Evolutionary conservation across 2,113 vertebrate genomes (phyloP).

Genomic region (Dasyprocta punctata): DNA sequence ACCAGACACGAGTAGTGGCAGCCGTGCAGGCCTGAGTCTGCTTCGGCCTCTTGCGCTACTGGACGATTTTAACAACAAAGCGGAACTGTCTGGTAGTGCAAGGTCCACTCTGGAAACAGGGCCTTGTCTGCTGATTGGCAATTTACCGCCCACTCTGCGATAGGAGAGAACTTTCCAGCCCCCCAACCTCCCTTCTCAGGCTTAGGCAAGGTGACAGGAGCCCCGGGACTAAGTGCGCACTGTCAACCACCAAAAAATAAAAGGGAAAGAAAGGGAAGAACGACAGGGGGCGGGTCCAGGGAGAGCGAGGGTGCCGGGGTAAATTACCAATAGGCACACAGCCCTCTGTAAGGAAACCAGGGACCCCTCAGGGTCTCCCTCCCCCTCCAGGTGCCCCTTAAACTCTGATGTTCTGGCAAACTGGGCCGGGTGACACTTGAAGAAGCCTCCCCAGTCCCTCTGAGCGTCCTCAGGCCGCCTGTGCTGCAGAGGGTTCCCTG

Average conservation of each 20-base stretch:
- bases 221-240: not conserved
- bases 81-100: rapidly evolving
- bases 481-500: not conserved
- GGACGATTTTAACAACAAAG: not conserved
- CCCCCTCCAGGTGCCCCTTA: rapidly evolving
- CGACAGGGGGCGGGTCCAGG: not conserved
- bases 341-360: not conserved
- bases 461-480: not conserved
- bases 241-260: not conserved
- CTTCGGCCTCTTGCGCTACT: not conserved
- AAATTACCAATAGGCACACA: not conserved
- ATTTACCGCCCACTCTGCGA: rapidly evolving
- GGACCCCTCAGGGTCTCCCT: not conserved
- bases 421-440: not conserved
- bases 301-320: not conserved
- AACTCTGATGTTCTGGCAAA: not conserved
- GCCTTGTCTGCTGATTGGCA: not conserved
- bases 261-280: not conserved
- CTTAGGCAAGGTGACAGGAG: too few relatives aligned
- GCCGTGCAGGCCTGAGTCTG: not conserved
- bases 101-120: not conserved
- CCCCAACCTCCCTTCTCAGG: too few relatives aligned
- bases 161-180: rapidly evolving
- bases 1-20: rapidly evolving
- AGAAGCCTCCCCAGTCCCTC: not conserved